These are phyloP conservation scores for Junonia oenone DNA, from an alignment of 2,888 invertebrate genomes.

Conservation along the genomic window DNA sequence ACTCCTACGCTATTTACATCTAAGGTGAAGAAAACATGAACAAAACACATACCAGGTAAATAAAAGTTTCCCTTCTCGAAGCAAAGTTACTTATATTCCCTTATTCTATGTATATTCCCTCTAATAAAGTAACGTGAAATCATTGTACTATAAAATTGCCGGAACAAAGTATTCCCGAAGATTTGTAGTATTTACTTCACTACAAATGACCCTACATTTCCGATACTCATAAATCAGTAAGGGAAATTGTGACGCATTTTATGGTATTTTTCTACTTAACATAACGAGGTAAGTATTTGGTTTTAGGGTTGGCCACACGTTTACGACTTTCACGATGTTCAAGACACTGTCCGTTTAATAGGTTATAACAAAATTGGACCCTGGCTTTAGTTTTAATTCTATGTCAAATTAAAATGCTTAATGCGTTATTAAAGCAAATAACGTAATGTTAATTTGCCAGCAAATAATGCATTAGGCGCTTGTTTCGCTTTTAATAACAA, in stretches of 20 bases:
- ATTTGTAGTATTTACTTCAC: slow-evolving; percentile 1
- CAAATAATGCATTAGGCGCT: too few relatives aligned
- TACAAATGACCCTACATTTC: background rate
- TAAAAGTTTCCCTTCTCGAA: slow-evolving; percentile 15
- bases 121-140: slow-evolving; percentile 4
- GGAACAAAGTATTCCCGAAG: background rate
- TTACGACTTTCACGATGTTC: too few relatives aligned
- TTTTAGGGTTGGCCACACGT: background rate
- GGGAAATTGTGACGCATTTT: background rate
- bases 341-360: too few relatives aligned
- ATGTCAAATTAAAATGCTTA: too few relatives aligned
- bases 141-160: slow-evolving; percentile 3
- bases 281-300: background rate
- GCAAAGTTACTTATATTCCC: slow-evolving; percentile 5
- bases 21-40: background rate
- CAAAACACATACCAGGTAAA: slow-evolving; percentile 10
- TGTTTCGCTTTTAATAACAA: too few relatives aligned
- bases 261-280: background rate
- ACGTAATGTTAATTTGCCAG: too few relatives aligned
- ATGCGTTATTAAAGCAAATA: too few relatives aligned
- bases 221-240: slow-evolving; percentile 1
- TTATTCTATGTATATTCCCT: slow-evolving; percentile 9
- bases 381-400: too few relatives aligned
- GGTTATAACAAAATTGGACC: too few relatives aligned
- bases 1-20: background rate